Percentiles rank a stretch among this genome's conserved stretches.
Evolutionary conservation across 1,140 invertebrate species (phyloP).

Genomic region (Aphaenogaster ashmeadi): DNA sequence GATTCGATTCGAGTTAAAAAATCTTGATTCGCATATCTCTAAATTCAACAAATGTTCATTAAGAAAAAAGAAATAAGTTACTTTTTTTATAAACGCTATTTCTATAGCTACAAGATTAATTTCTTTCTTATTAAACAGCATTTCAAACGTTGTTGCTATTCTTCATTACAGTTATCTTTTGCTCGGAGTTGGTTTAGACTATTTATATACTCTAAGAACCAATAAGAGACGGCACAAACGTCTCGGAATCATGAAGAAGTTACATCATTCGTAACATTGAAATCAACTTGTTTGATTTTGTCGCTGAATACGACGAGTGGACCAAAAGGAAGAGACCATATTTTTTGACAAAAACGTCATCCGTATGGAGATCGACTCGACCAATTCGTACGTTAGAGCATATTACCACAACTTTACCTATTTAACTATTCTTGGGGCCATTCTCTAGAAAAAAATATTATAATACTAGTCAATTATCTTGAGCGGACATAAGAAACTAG

Average conservation of each 20-base stretch:
- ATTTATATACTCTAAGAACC: constrained; percentile 25
- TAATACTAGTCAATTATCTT: constrained; percentile 75
- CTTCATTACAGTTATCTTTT: constrained; percentile 40
- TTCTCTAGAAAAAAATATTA: constrained; percentile 44
- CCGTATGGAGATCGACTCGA: constrained; percentile 15
- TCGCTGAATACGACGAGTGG: constrained; percentile 41
- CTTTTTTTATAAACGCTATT: background rate
- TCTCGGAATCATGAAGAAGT: constrained; percentile 14
- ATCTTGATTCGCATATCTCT: too few relatives aligned
- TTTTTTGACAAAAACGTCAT: constrained; percentile 27
- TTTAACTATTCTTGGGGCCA: constrained; percentile 66
- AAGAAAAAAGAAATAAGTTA: background rate
- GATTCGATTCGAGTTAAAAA: too few relatives aligned
- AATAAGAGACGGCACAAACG: background rate
- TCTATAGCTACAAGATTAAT: background rate
- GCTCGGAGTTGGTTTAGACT: constrained; percentile 10
- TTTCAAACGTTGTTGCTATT: constrained; percentile 9
- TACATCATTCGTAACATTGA: constrained; percentile 1
- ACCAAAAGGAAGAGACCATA: constrained; percentile 65
- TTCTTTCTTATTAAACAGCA: background rate
- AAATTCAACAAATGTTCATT: background rate
- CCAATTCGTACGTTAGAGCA: constrained; percentile 15
- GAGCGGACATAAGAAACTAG: background rate
- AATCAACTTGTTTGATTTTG: constrained; percentile 8
- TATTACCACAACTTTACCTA: constrained; percentile 29